phyloP scores from a whole-genome alignment of 2,797 vertebrate species.

The Spatula clypeata region DNA sequence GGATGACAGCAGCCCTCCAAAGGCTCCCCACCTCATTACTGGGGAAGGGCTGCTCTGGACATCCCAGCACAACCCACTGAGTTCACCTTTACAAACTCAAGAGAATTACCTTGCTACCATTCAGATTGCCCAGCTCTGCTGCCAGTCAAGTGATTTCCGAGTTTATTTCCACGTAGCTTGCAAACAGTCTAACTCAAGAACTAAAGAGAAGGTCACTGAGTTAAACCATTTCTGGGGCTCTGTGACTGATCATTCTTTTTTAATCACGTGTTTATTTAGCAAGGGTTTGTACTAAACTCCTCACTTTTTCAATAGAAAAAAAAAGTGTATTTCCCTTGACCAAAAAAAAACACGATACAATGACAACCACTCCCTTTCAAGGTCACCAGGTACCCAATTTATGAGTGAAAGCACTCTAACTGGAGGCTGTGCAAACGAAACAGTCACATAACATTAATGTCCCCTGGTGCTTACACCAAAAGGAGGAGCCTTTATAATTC shows the following conservation, averaged over 20 bases:
- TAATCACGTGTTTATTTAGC: neutral
- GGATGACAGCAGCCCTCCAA: neutral
- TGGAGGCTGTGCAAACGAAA: neutral
- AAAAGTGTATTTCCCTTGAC: neutral
- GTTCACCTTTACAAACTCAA: constrained; percentile 3
- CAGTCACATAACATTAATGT: neutral
- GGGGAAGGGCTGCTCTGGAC: neutral
- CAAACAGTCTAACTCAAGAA: neutral
- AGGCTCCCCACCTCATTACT: neutral
- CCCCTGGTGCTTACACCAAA: neutral
- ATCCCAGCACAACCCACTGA: fast-evolving
- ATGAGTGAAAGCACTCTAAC: neutral
- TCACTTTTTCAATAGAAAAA: neutral
- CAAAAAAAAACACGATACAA: neutral
- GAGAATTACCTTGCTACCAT: neutral
- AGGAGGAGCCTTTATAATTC: constrained; percentile 20
- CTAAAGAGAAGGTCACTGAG: neutral
- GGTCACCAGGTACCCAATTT: neutral
- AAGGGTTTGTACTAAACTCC: neutral
- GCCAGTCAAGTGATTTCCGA: neutral
- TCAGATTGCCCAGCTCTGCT: neutral
- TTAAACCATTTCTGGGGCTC: neutral
- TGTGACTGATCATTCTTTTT: neutral
- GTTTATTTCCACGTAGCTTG: neutral
- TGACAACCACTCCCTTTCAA: constrained; percentile 30